Conservation (phyloP, 2,888 invertebrate species). For the Mechanitis mazaeus region DNA sequence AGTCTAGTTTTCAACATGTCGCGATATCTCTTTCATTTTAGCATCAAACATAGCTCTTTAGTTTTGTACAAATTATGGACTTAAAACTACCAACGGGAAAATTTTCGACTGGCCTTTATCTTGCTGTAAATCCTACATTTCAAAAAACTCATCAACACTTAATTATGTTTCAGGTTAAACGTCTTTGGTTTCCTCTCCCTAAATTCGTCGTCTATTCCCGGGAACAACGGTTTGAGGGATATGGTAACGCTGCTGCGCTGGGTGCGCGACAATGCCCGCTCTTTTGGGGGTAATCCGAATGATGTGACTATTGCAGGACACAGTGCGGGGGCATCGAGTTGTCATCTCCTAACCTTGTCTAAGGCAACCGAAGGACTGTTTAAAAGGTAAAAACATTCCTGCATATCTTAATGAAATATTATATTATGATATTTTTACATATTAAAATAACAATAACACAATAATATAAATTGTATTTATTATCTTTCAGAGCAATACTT, state of each 20-base stretch:
- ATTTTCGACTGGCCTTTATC: too few species aligned
- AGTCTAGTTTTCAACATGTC: too few species aligned
- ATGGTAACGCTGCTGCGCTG: constrained; percentile 59
- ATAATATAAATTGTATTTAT: not conserved
- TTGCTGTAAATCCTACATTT: too few species aligned
- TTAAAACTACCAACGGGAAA: too few species aligned
- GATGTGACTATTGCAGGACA: constrained; percentile 64
- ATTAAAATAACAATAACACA: too few species aligned
- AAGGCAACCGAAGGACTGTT: constrained; percentile 54
- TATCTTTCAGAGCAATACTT: constrained; percentile 48
- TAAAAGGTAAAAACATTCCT: constrained; percentile 40
- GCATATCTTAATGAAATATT: constrained; percentile 1
- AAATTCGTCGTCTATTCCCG: constrained; percentile 53
- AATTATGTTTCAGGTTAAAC: constrained; percentile 49
- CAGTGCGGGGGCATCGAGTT: constrained; percentile 57
- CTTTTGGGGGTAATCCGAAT: constrained; percentile 61
- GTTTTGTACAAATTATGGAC: too few species aligned
- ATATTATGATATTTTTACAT: too few species aligned
- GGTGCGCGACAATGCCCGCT: constrained; percentile 54
- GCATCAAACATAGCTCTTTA: too few species aligned
- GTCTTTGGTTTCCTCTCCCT: constrained; percentile 66
- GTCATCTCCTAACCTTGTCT: constrained; percentile 55
- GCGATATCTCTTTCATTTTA: too few species aligned
- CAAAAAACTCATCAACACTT: too few species aligned
- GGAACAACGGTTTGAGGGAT: constrained; percentile 69